Base-by-base conservation (phyloP, 2,888 invertebrate species). In the Abscondita cerata region DNA sequence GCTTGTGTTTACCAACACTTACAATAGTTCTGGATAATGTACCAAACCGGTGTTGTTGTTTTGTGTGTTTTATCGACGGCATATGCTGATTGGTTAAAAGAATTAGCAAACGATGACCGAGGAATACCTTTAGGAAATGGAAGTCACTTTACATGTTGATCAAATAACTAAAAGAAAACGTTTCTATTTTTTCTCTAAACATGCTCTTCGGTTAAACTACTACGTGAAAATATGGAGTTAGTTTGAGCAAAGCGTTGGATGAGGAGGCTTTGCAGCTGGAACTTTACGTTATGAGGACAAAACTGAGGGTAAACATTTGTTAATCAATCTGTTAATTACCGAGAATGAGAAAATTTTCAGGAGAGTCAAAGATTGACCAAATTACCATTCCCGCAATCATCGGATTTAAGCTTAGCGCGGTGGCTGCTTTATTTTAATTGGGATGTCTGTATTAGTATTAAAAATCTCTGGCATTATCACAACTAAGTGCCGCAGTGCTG, bases 381-480 rank as follows among this genome's bases (percentile, higher is more conserved):
- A 64, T 88, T 71, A 81, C 88, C 56, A 80, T 91, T 8, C 89
- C 90, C 4, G 82, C 89, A 72, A 79, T 90, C 46, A 81, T 90
- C 70, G 90, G 90, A 20, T 87, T 89, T 79, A 90, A 89, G 72
- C 84, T 87, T 0, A 85, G 89, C 0, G 87, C 87, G 8, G 83
- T 87, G 68, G 83, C 86, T 46, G 82, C 89, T 66, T 82, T 89
- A 85, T 85, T 0, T 80, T 89, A 61, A 83, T 86, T 34, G 81
- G 86, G 1, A 86, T 90, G 20, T 85, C 87, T 0, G 76, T 85
- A 6, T 78, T 90, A 1, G 87, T 89, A 0, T 71, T 91, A 6
- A 90, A 91, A 75, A n/a, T 87, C 91, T 0, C 82, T 90, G 66
- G 76, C 87, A n/a, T 83, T 89, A 46, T 89, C 89, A 51, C 90